Conservation (phyloP, 2,113 vertebrate species). For the Panurus biarmicus region DNA sequence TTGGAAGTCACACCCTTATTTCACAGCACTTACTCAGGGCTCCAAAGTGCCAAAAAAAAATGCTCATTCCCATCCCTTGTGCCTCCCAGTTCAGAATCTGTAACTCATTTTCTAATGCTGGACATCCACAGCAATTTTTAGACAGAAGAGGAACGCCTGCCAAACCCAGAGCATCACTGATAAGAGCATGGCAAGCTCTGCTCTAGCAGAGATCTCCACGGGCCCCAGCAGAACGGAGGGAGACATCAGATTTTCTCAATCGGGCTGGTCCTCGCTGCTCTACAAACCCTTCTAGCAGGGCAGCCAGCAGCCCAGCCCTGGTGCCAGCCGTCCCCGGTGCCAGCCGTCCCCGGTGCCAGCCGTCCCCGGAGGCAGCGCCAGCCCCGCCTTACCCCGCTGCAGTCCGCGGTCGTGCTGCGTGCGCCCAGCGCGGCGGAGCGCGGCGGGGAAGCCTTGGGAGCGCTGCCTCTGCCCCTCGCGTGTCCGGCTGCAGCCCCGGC, state of each 20-base stretch:
- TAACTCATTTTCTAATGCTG: not conserved
- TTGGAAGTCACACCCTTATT: not conserved
- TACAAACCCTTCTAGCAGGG: rapidly evolving
- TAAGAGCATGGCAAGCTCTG: too few species aligned
- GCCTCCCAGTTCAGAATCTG: not conserved
- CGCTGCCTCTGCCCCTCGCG: not conserved
- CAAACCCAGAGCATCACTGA: not conserved
- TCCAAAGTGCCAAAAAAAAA: not conserved
- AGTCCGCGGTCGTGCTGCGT: conserved; percentile 29
- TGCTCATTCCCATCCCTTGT: not conserved
- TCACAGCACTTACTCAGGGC: not conserved
- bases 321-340: not conserved
- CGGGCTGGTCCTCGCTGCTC: not conserved
- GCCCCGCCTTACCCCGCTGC: conserved; percentile 71
- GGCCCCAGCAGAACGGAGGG: not conserved
- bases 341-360: not conserved
- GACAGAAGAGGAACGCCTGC: not conserved
- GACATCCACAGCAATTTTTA: not conserved
- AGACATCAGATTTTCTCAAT: not conserved
- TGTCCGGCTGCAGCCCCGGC: conserved; percentile 59
- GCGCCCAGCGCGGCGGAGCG: conserved; percentile 58
- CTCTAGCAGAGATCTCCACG: not conserved
- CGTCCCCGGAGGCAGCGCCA: too few species aligned
- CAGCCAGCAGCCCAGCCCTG: not conserved
- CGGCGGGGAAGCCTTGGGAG: conserved; percentile 19